Evolutionary conservation across 1,140 invertebrate genomes (phyloP), one percentile per base, ranked within the genome.

Genomic region (Reticulitermes speratus): DNA sequence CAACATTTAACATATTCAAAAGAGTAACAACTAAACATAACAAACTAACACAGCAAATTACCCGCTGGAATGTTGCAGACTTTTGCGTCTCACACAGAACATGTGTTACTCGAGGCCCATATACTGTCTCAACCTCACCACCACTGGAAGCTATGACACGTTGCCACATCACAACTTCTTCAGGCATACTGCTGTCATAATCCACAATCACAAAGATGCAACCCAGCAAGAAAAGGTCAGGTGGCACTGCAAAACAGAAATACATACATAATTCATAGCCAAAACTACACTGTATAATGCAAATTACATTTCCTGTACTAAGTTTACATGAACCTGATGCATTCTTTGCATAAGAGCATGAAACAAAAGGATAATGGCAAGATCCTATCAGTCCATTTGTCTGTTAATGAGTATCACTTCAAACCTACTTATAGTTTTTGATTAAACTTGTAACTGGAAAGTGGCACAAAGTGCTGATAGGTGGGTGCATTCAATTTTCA

Each of bases 141-240:
- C 98, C 98, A 91, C 97, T 94, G 88, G 96, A 94, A 86, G 95
- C 93, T 83, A 99, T 97, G 0, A 96, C 94, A 90, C 96, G 94
- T 88, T 94, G 94, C 97, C 97, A 99, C 91, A 92, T 55, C 91
- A 93, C 82, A 94, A 91, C 89, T 86, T 96, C 94, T n/a, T 88
- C 81, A 44, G 90, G 89, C 8, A 91, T 82, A 55, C n/a, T 38
- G 3, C 44, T 30, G 38, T 93, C 93, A 89, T 94, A 96, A 88
- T 97, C 96, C 86, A 96, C 95, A 85, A 98, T 96, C 88, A 95
- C 95, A 88, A 99, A 99, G 23, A 98, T 95, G 91, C 98, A 99
- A 16, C 98, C 98, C 6, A 98, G 92, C 12, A 99, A 90, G 91
- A 97, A 99, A 83, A 97, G 92, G 89, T 98, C 96, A 0, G 96